Evolutionary conservation across 2,888 invertebrate species (phyloP).

Genomic region (Phortica okadai): DNA sequence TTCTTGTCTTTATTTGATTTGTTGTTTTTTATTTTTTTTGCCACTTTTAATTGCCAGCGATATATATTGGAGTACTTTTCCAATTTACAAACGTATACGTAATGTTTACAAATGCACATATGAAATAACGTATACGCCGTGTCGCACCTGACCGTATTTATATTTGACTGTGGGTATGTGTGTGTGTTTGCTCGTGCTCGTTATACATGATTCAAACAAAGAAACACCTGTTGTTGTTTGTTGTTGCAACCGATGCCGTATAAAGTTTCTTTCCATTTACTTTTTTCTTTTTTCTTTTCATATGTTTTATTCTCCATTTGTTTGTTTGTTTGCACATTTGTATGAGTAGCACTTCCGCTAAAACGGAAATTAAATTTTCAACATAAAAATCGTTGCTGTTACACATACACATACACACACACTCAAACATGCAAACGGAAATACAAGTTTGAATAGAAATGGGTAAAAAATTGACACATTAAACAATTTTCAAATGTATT

Average conservation of each 20-base stretch:
- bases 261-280: not conserved
- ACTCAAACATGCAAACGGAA: not conserved
- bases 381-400: slow-evolving; percentile 12
- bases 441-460: not conserved
- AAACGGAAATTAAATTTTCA: slow-evolving; percentile 33
- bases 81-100: not conserved
- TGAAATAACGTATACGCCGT: not conserved
- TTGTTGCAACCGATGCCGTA: not conserved
- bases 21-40: not conserved
- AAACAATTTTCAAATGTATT: not conserved
- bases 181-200: not conserved
- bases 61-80: not conserved
- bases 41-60: not conserved
- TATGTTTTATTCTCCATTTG: not conserved
- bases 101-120: not conserved
- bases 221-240: slow-evolving; percentile 30
- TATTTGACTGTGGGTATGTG: not conserved
- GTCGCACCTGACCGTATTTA: no score
- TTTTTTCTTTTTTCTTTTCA: not conserved
- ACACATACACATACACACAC: not conserved
- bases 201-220: not conserved
- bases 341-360: slow-evolving; percentile 28
- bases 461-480: not conserved
- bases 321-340: not conserved
- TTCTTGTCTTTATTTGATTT: not conserved